Base-by-base conservation (phyloP, 2,888 invertebrate species). In the Cheiracanthium punctorium region DNA sequence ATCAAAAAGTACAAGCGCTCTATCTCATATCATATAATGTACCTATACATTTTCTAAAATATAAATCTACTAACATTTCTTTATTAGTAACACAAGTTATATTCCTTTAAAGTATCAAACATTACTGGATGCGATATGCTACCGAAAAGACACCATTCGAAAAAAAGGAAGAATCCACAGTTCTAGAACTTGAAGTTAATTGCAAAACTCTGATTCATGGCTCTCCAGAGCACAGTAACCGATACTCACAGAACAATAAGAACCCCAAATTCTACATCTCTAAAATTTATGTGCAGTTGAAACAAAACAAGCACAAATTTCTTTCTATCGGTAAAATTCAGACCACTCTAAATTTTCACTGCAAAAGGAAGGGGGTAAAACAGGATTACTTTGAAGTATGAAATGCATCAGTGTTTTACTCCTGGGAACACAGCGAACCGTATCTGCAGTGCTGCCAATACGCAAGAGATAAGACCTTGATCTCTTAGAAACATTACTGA, bases 401-500 rank as follows among this genome's bases (percentile, higher is more conserved):
- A 81, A 81, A 81, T 81, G 81, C 74, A 81, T 81, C 81, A 74
- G 74, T 64, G 81, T 52, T 81, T 69, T 81, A 74, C 81, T 69
- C 81, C 69, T 52, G 81, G 74, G 81, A 74, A 74, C 69, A 74
- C 74, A 73, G 69, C 74, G 81, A 81, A 74, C 72, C 81, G 74
- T 74, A 74, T 81, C 74, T 69, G 64, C 69, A 74, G 74, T 48
- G 74, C 70, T 81, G 74, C 81, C 81, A 81, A 81, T 71, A 74
- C 74, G 69, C 74, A 69, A 81, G 52, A 74, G 81, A 81, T 81
- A 81, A 81, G 81, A 81, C 58, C 52, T 74, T 74, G 81, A 81
- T 81, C 81, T 81, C 52, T 74, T 69, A 67, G 81, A 81, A 81
- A 81, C 74, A 67, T 74, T 67, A 81, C 69, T 48, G 81, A 24